phyloP scores from a whole-genome alignment of 23 tunicate genomes.

The Pegea sp. region DNA sequence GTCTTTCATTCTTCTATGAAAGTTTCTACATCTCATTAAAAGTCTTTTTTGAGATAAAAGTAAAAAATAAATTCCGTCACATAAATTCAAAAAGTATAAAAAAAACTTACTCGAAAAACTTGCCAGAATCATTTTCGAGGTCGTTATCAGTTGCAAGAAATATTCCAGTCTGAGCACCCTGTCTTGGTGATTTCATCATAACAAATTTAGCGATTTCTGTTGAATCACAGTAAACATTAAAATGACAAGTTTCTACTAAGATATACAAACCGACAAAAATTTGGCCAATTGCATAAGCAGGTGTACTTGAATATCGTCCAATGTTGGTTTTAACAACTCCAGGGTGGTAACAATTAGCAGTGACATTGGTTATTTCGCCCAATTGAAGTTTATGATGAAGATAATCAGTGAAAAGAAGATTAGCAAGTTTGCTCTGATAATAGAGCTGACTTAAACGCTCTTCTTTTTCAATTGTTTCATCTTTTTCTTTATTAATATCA shows the following conservation, averaged over 20 bases:
- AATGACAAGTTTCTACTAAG: not conserved
- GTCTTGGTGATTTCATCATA: slow-evolving; percentile 41
- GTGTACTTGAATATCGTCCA: slow-evolving; percentile 9
- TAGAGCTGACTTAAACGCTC: slow-evolving; percentile 32
- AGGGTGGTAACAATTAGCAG: slow-evolving; percentile 39
- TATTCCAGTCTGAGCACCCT: slow-evolving; percentile 75
- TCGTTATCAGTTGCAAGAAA: slow-evolving; percentile 44
- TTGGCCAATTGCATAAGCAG: slow-evolving; percentile 28
- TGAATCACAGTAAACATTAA: too few species aligned
- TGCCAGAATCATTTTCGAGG: too few species aligned
- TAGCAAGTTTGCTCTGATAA: slow-evolving; percentile 89
- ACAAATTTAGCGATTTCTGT: slow-evolving; percentile 39
- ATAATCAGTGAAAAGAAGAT: slow-evolving; percentile 43
- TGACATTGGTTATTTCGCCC: slow-evolving; percentile 3
- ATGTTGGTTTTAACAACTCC: slow-evolving; percentile 51
- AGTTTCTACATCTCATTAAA: too few species aligned
- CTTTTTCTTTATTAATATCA: slow-evolving; percentile 32
- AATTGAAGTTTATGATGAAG: slow-evolving; percentile 3
- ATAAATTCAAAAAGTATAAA: too few species aligned
- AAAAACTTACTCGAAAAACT: too few species aligned
- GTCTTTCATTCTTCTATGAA: too few species aligned
- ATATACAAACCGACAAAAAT: not conserved
- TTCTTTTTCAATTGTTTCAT: slow-evolving; percentile 8
- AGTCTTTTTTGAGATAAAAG: too few species aligned
- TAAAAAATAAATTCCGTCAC: too few species aligned